These are phyloP conservation scores for Nothoprocta perdicaria DNA, from an alignment of 2,113 vertebrate species.

Conservation along the genomic window DNA sequence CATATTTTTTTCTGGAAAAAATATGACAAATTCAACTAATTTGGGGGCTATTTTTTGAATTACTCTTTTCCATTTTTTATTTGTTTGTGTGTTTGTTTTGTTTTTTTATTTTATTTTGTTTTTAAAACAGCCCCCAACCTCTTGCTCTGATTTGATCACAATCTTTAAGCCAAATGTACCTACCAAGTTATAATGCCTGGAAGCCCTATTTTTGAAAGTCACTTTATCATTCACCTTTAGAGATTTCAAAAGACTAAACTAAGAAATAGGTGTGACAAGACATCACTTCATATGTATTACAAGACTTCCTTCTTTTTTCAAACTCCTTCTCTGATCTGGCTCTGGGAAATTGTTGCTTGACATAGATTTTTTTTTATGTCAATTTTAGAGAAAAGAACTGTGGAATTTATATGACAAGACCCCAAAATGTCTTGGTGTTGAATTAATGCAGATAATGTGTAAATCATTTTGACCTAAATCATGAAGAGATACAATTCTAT, in stretches of 20 bases:
- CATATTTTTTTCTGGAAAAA: neutral
- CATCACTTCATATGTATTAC: neutral
- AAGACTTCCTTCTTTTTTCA: neutral
- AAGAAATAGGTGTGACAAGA: neutral
- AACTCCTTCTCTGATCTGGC: neutral
- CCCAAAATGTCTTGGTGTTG: neutral
- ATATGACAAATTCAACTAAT: neutral
- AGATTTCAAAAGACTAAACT: neutral
- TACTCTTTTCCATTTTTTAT: neutral
- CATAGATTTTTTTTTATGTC: neutral
- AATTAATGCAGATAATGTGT: neutral
- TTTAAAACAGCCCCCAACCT: neutral
- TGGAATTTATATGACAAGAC: neutral
- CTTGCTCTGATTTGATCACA: neutral
- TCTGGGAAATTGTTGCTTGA: neutral
- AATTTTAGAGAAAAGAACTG: neutral
- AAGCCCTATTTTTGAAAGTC: neutral
- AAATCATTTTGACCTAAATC: neutral
- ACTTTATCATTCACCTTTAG: neutral
- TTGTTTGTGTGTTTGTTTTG: no score
- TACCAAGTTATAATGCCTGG: neutral
- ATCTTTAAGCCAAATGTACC: neutral
- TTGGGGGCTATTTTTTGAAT: neutral
- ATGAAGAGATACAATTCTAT: neutral
- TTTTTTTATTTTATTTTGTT: no score